Conservation (phyloP, 2,888 invertebrate genomes). For the Cepaea hortensis region DNA sequence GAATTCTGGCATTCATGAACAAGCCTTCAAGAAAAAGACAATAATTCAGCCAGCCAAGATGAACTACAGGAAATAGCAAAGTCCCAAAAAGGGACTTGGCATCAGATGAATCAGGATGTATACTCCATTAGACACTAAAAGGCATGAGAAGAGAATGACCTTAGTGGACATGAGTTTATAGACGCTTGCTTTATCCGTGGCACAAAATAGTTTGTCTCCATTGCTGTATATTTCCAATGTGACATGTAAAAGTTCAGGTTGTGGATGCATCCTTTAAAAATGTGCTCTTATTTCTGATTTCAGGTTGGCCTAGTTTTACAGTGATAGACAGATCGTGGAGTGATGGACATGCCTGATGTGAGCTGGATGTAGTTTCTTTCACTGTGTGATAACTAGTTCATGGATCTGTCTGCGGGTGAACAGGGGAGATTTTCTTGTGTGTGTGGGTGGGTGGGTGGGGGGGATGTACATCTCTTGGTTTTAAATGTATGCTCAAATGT, state of each 20-base stretch:
- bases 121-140: not conserved
- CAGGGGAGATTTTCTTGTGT: no score
- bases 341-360: not conserved
- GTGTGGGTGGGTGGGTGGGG: no score
- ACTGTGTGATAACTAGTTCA: slow-evolving; percentile 27
- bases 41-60: no score
- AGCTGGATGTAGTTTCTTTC: not conserved
- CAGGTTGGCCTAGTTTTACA: slow-evolving; percentile 71
- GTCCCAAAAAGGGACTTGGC: no score
- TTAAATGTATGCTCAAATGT: no score
- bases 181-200: not conserved
- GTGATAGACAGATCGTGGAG: slow-evolving; percentile 51
- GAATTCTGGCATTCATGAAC: no score
- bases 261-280: not conserved
- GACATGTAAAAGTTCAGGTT: not conserved
- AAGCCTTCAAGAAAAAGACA: no score
- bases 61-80: no score
- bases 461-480: no score
- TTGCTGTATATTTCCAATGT: not conserved
- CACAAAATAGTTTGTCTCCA: not conserved
- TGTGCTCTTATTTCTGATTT: not conserved
- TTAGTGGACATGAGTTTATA: not conserved
- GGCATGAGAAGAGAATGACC: not conserved
- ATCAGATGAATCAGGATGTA: not conserved
- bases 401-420: not conserved